Evolutionary conservation across 64 coral and sea anemone species (phyloP), one percentile per base, ranked within the genome.

Genomic region (Montipora efflorescens): DNA sequence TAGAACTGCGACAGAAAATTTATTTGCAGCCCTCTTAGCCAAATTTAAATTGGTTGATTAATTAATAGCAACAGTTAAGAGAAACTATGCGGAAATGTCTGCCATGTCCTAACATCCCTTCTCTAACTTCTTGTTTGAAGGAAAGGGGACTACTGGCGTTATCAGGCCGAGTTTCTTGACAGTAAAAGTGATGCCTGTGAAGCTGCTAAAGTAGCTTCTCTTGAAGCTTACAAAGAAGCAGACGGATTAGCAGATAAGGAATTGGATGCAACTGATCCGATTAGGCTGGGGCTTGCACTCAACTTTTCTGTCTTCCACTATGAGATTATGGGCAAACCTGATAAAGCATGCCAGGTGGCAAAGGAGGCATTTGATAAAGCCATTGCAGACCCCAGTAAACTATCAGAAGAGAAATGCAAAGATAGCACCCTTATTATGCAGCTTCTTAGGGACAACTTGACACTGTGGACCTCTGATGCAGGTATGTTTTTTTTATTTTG

Each of bases 141-240:
- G 97, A 99, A 99, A 52, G 97, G 97, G 23, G 97, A 99, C 75
- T 99, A 99, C 66, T 96, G 89, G 71, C 83, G 94, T 28, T 99
- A 99, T 74, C 81, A 94, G 91, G 94, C 94, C 47, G 97, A 99
- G 62, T 95, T 96, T 91, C 92, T 89, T 74, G 8, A 16, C 73
- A 80, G 48, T n/a, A 62, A 77, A 3, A 47, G 59, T 7, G 75
- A 15, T 2, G 74, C 52, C 8, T 48, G 76, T n/a, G 93, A 79
- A 47, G 93, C 52, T 87, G 61, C 68, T 21, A 76, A 88, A 14
- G 14, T 80, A 2, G 53, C 70, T 20, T 86, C 94, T 73, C 59
- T 79, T 43, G 58, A 88, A 11, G 79, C 91, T 59, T 93, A 96
- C 25, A 46, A 75, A 4, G 47, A 90, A 80, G 95, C 95, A 7